These are phyloP conservation scores for Aplysina aerophoba DNA, from an alignment of 37 sponge, comb jelly and placozoan genomes.

Conservation along the genomic window DNA sequence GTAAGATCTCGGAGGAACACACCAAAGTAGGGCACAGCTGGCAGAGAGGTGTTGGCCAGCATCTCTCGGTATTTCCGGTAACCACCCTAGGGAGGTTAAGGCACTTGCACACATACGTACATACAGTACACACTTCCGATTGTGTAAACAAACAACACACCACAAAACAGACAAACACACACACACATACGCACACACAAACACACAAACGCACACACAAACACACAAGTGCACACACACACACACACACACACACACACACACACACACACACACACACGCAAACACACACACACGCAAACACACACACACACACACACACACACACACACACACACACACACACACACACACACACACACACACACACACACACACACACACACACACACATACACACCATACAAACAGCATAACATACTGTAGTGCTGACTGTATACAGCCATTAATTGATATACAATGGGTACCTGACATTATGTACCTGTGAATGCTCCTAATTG, in stretches of 20 bases:
- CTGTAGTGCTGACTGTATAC: too few species aligned
- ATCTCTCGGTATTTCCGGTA: constrained; percentile 81
- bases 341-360: not conserved
- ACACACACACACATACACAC: constrained; percentile 27
- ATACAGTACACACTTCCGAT: too few species aligned
- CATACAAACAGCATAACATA: too few species aligned
- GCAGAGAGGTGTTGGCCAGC: constrained; percentile 53
- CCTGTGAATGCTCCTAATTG: too few species aligned
- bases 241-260: not conserved
- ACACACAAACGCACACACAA: constrained; percentile 1
- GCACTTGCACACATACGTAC: not conserved
- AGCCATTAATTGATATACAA: too few species aligned
- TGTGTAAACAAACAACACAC: not conserved
- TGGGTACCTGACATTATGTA: too few species aligned
- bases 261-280: not conserved
- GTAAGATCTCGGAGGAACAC: constrained; percentile 89
- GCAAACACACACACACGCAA: not conserved
- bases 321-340: constrained; percentile 26
- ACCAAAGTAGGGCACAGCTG: constrained; percentile 85
- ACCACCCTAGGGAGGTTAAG: constrained; percentile 53
- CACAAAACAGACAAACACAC: too few species aligned
- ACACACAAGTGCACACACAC: not conserved
- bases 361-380: not conserved
- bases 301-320: not conserved
- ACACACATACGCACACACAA: not conserved